Conservation (phyloP, 2,113 vertebrate species). For the Colossoma macropomum region DNA sequence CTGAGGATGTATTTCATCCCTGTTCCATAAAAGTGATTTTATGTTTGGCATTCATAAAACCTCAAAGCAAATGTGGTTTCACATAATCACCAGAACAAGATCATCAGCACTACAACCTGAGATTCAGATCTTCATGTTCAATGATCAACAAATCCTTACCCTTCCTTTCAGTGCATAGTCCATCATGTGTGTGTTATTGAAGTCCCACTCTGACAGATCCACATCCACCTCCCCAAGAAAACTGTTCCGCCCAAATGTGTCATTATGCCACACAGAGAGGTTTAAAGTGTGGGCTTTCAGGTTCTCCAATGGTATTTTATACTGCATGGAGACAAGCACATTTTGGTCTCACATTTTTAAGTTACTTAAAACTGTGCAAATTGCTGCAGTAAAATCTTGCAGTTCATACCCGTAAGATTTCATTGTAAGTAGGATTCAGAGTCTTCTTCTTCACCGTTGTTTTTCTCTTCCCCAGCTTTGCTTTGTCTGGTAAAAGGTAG, state of each 20-base stretch:
- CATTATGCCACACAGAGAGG: slow-evolving; percentile 93
- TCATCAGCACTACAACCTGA: no score
- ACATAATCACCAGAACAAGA: no score
- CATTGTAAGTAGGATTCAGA: slow-evolving; percentile 89
- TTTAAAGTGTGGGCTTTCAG: slow-evolving; percentile 85
- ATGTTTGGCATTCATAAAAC: no score
- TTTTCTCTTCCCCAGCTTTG: slow-evolving; percentile 92
- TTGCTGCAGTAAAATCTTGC: background rate
- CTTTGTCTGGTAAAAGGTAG: slow-evolving; percentile 91
- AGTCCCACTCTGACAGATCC: slow-evolving; percentile 88
- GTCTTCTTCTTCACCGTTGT: slow-evolving; percentile 92
- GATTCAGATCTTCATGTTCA: no score
- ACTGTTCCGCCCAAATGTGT: slow-evolving; percentile 88
- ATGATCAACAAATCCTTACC: slow-evolving; percentile 67
- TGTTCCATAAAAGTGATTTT: no score
- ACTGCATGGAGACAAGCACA: slow-evolving; percentile 72
- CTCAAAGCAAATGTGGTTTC: no score
- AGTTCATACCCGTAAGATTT: slow-evolving; percentile 84
- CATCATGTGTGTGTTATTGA: slow-evolving; percentile 84
- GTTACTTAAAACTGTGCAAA: background rate
- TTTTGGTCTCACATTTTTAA: background rate
- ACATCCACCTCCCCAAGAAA: slow-evolving; percentile 93
- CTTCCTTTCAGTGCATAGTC: slow-evolving; percentile 86
- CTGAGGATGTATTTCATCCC: no score
- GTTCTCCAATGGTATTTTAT: slow-evolving; percentile 80